Base-by-base conservation (phyloP, 2,888 invertebrate genomes). In the Calameuta idolon region DNA sequence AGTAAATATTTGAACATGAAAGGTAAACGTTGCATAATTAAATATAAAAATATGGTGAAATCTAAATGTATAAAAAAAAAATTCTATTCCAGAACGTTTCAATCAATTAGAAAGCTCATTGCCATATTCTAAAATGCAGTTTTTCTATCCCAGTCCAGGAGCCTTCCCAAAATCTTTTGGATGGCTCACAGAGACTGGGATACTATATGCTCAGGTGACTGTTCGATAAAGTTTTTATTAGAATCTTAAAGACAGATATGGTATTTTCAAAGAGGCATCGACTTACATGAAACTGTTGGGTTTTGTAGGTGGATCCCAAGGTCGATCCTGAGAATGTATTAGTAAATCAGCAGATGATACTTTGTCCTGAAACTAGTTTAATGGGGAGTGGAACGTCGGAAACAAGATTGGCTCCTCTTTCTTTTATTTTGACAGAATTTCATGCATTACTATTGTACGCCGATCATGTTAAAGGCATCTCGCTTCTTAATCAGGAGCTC, bases 361-460 rank as follows among this genome's bases (percentile, higher is more conserved):
- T 83, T 9, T 91, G 89, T 76, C 91, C 91, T 9, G 90, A 91
- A 83, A 87, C 88, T 33, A 91, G 90, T 84, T 83, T 90, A 12
- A 85, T 89, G 77, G 89, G 83, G 71, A 88, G 83, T 76, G 87
- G 81, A 77, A 73, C 77, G 12, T 82, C 87, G 1, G 80, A 85
- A 71, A 84, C 83, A 75, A 82, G 91, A 4, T 87, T 86, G 78
- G 92, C 93, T 1, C 96, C 98, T 0, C 92, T 96, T 69, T 94
- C 96, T 0, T 95, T 98, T 87, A 95, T 97, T 2, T 92, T 98
- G 76, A 98, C 98, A 0, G 96, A 98, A 91, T 98, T 98, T 92
- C 98, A 99, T 91, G 95, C 96, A 0, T 91, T 98, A 3, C 92
- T 98, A 15, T 94, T 98, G 83, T 98, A 96, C 90, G 92, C 94